Conservation (phyloP, 1,140 invertebrate species). For the Antheraea pernyi region DNA sequence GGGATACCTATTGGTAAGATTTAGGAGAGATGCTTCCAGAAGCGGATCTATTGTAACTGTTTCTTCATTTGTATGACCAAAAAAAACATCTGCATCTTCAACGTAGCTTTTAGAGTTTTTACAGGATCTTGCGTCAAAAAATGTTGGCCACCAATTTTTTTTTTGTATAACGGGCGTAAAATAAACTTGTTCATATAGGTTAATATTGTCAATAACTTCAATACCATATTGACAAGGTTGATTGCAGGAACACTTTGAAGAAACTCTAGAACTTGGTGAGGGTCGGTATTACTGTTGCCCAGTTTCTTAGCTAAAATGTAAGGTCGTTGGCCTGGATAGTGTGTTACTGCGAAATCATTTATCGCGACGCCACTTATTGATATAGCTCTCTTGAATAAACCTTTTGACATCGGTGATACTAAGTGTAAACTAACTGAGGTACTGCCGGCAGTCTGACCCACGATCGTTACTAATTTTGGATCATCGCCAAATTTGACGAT, state of each 20-base stretch:
- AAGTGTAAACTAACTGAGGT: too few relatives aligned
- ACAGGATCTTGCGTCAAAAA: conserved; percentile 50
- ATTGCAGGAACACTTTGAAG: too few relatives aligned
- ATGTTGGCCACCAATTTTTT: conserved; percentile 27
- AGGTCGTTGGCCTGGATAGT: conserved; percentile 36
- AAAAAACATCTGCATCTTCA: conserved; percentile 78
- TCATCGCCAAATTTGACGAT: too few relatives aligned
- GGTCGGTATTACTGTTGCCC: too few relatives aligned
- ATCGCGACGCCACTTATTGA: conserved; percentile 43
- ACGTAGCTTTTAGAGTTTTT: conserved; percentile 53
- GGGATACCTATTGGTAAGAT: conserved; percentile 33
- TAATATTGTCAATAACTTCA: too few relatives aligned
- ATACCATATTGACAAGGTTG: neutral
- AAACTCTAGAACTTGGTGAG: too few relatives aligned
- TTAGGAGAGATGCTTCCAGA: neutral
- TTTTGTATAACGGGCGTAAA: too few relatives aligned
- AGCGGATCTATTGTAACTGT: conserved; percentile 40
- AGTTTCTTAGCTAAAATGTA: neutral
- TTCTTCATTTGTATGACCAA: conserved; percentile 79
- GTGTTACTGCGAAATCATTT: conserved; percentile 32
- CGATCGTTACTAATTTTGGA: too few relatives aligned
- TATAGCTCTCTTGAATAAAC: conserved; percentile 44
- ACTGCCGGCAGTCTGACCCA: too few relatives aligned
- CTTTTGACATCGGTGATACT: conserved; percentile 56
- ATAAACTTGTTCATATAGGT: too few relatives aligned